Evolutionary conservation across 2,888 invertebrate genomes (phyloP).

Genomic region (Poecilus cupreus): DNA sequence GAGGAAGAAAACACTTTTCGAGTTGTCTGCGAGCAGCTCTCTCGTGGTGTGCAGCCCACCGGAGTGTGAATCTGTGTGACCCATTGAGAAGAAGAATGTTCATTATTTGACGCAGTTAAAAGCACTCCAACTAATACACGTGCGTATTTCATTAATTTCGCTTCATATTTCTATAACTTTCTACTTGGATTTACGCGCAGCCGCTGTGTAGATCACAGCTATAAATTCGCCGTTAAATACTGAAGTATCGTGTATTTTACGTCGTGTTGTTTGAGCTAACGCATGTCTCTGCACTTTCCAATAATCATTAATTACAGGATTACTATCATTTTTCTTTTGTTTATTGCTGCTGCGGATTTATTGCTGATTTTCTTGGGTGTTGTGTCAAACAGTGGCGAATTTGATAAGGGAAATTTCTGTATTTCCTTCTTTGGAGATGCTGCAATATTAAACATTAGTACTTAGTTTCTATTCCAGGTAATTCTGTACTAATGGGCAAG

Average conservation of each 20-base stretch:
- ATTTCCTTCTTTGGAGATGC: slow-evolving; percentile 1
- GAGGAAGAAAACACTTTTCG: no score
- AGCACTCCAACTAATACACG: slow-evolving; percentile 9
- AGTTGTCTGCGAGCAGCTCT: no score
- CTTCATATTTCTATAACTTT: slow-evolving; percentile 53
- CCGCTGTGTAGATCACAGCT: slow-evolving; percentile 23
- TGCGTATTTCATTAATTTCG: slow-evolving; percentile 47
- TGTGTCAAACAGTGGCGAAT: slow-evolving; percentile 25
- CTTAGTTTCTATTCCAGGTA: slow-evolving; percentile 3
- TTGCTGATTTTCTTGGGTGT: slow-evolving; percentile 4
- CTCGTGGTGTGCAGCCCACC: no score
- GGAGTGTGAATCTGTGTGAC: neutral
- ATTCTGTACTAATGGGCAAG: neutral
- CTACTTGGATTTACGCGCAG: slow-evolving; percentile 40
- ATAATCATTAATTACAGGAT: slow-evolving; percentile 53
- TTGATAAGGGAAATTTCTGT: slow-evolving; percentile 12
- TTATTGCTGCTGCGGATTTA: slow-evolving; percentile 34
- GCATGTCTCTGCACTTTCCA: slow-evolving; percentile 48
- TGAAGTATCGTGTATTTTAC: neutral
- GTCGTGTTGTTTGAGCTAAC: slow-evolving; percentile 22
- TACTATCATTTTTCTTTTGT: slow-evolving; percentile 52
- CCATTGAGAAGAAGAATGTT: neutral
- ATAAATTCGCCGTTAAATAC: slow-evolving; percentile 48
- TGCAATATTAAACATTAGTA: slow-evolving; percentile 3
- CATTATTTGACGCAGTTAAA: neutral